Conservation (phyloP, 1,140 invertebrate species). For the Temnothorax curvispinosus region DNA sequence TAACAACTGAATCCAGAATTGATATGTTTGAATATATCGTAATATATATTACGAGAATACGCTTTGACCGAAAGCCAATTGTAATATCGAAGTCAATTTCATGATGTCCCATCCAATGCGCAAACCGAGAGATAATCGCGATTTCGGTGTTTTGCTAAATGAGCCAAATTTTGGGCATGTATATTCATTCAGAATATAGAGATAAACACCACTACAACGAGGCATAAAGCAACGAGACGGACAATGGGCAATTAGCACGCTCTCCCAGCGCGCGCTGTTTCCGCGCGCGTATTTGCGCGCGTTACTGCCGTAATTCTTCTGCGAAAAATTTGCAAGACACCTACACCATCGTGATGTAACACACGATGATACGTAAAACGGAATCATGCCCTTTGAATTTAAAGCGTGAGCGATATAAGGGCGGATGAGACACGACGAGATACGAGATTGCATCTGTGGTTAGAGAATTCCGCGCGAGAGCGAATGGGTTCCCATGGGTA, state of each 20-base stretch:
- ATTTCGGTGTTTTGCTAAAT: constrained; percentile 51
- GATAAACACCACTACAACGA: constrained; percentile 42
- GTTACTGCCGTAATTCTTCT: constrained; percentile 16
- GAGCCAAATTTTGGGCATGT: constrained; percentile 38
- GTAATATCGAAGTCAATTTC: constrained; percentile 41
- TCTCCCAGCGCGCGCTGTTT: neutral
- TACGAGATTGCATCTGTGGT: constrained; percentile 58
- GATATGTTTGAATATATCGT: neutral
- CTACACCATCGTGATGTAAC: constrained; percentile 9
- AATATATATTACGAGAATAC: constrained; percentile 1
- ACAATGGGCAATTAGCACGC: constrained; percentile 49
- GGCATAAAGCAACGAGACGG: constrained; percentile 38
- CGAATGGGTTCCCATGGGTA: constrained; percentile 45
- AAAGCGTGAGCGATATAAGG: constrained; percentile 43
- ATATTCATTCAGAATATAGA: constrained; percentile 44
- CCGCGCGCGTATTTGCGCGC: neutral
- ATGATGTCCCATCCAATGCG: constrained; percentile 10
- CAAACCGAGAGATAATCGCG: constrained; percentile 32
- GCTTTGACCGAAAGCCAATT: constrained; percentile 18
- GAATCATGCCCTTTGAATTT: constrained; percentile 42
- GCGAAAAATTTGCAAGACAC: constrained; percentile 27
- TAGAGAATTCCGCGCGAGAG: constrained; percentile 50
- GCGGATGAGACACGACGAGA: constrained; percentile 46
- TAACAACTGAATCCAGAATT: constrained; percentile 3
- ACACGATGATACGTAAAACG: constrained; percentile 33